These are phyloP conservation scores for Stomatorhinus ivindoensis DNA, from an alignment of 2,113 vertebrate genomes.

Conservation along the genomic window DNA sequence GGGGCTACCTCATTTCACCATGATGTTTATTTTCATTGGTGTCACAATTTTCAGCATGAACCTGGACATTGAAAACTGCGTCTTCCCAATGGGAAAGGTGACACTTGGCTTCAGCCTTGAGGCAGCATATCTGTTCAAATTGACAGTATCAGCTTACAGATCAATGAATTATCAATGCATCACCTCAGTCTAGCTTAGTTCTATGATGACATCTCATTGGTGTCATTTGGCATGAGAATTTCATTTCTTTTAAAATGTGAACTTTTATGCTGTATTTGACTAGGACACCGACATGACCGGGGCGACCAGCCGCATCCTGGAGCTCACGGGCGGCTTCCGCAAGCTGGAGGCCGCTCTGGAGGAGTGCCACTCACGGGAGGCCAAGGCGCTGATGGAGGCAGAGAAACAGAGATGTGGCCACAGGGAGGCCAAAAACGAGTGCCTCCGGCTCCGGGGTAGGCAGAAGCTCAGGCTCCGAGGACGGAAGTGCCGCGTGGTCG, in stretches of 20 bases:
- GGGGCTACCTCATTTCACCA: neutral
- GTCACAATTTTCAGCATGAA: neutral
- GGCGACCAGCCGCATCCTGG: constrained; percentile 62
- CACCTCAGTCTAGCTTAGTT: neutral
- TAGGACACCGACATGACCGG: constrained; percentile 75
- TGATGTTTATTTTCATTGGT: neutral
- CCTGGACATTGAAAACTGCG: neutral
- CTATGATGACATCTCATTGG: neutral
- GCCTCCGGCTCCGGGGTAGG: constrained; percentile 65
- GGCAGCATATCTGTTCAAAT: neutral
- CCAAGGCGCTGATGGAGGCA: constrained; percentile 55
- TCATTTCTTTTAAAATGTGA: neutral
- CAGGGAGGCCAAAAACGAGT: constrained; percentile 54
- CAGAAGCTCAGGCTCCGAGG: neutral
- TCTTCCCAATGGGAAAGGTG: neutral
- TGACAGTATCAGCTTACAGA: neutral
- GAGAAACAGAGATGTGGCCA: constrained; percentile 59
- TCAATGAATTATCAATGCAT: neutral
- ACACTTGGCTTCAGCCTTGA: neutral
- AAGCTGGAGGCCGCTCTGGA: constrained; percentile 51
- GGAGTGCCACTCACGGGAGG: constrained; percentile 50
- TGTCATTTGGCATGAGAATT: neutral
- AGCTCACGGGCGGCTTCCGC: constrained; percentile 61
- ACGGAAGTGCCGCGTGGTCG: neutral
- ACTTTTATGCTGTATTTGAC: neutral